phyloP scores from a whole-genome alignment of 2,113 vertebrate genomes.

The Anser cygnoides region DNA sequence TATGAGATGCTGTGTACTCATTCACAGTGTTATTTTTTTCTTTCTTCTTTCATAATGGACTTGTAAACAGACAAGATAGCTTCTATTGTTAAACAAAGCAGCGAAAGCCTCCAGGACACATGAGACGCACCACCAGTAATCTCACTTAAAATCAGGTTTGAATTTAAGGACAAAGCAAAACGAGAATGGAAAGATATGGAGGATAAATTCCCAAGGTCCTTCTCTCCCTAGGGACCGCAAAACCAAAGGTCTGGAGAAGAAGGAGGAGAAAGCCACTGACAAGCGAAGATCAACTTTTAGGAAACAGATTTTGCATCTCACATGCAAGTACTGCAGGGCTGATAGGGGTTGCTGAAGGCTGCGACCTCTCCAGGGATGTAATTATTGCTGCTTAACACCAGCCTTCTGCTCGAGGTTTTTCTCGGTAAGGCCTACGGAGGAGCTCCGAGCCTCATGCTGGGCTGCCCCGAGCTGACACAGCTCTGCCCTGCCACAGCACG shows the following conservation, averaged over 20 bases:
- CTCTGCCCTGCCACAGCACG: neutral
- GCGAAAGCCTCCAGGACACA: accelerated
- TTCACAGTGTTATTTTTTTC: neutral
- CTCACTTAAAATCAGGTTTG: neutral
- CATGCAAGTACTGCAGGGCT: neutral
- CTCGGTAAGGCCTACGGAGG: neutral
- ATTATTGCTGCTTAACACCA: neutral
- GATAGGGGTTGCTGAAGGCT: neutral
- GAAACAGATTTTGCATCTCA: neutral
- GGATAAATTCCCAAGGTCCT: neutral
- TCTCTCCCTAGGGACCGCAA: neutral
- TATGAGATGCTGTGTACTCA: neutral
- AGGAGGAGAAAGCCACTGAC: neutral
- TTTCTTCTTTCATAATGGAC: neutral
- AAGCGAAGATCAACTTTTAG: neutral
- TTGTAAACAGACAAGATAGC: neutral
- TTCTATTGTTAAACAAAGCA: neutral
- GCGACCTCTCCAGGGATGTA: neutral
- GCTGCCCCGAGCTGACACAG: neutral
- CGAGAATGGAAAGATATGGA: neutral
- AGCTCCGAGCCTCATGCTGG: neutral
- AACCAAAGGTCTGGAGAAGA: neutral
- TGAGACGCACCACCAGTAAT: neutral
- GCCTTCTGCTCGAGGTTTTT: neutral
- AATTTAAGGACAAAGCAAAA: neutral